These are phyloP conservation scores for Vulpes lagopus DNA, from an alignment of 2,113 vertebrate genomes.

Conservation along the genomic window DNA sequence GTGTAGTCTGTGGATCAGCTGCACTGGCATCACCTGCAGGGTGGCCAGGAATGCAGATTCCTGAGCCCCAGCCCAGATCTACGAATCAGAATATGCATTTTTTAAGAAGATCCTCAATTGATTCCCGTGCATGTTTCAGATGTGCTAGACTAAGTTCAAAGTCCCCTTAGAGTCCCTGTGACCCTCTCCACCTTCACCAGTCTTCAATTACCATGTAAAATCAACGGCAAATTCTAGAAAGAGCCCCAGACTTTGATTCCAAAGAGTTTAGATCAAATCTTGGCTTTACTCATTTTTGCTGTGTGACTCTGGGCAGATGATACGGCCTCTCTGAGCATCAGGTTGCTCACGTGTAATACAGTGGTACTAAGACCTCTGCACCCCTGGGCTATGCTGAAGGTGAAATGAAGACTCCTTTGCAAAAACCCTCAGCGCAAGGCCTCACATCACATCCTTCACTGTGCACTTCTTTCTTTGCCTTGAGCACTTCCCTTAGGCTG, in stretches of 20 bases:
- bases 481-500: background rate
- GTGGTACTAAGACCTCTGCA: background rate
- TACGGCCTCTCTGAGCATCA: background rate
- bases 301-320: background rate
- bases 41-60: background rate
- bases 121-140: background rate
- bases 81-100: background rate
- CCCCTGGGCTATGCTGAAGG: too few relatives aligned
- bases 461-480: background rate
- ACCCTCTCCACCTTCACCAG: background rate
- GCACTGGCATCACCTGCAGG: rapidly evolving
- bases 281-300: background rate
- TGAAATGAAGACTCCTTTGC: background rate
- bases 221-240: background rate
- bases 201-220: background rate
- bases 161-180: background rate
- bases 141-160: background rate
- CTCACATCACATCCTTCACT: background rate
- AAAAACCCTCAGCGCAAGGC: background rate
- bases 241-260: background rate
- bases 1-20: background rate
- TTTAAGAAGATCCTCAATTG: background rate
- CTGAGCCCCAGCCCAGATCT: background rate
- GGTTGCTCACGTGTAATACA: background rate
- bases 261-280: background rate